phyloP scores from a whole-genome alignment of 2,797 vertebrate genomes.

The Lagodon rhomboides region DNA sequence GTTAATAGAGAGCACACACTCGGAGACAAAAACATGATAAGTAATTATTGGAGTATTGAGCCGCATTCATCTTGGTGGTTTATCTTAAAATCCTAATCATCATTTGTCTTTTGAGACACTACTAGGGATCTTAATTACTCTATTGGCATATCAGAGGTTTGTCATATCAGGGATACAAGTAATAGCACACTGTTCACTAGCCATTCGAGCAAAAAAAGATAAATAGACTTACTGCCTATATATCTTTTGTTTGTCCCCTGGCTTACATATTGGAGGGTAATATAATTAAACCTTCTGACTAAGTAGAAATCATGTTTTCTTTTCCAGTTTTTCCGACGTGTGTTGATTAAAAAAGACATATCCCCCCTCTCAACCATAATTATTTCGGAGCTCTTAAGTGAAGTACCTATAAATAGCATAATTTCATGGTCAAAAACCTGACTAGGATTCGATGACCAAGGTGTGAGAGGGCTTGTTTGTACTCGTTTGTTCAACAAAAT shows the following conservation, averaged over 20 bases:
- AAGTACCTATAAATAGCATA: constrained; percentile 14
- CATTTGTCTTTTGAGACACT: constrained; percentile 46
- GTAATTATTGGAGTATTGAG: constrained; percentile 58
- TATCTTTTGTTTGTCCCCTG: not conserved
- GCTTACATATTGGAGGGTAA: not conserved
- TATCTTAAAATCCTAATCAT: constrained; percentile 30
- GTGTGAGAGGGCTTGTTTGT: constrained; percentile 67
- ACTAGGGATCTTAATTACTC: constrained; percentile 43
- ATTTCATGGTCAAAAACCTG: constrained; percentile 53
- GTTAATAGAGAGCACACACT: constrained; percentile 62
- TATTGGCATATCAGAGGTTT: constrained; percentile 8
- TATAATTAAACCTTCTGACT: constrained; percentile 3
- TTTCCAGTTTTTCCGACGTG: constrained; percentile 1
- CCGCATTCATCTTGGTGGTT: constrained; percentile 36
- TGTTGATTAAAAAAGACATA: constrained; percentile 17
- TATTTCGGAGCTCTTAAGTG: constrained; percentile 12
- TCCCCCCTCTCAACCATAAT: not conserved
- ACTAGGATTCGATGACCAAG: constrained; percentile 48
- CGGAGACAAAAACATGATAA: constrained; percentile 44
- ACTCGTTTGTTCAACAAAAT: constrained; percentile 72
- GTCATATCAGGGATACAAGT: constrained; percentile 21
- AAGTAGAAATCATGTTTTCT: not conserved
- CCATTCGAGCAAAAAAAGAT: too few species aligned
- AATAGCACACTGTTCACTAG: not conserved
- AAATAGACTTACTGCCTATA: too few species aligned